These are phyloP conservation scores for Cantharis rustica DNA, from an alignment of 2,888 invertebrate species.

Conservation along the genomic window DNA sequence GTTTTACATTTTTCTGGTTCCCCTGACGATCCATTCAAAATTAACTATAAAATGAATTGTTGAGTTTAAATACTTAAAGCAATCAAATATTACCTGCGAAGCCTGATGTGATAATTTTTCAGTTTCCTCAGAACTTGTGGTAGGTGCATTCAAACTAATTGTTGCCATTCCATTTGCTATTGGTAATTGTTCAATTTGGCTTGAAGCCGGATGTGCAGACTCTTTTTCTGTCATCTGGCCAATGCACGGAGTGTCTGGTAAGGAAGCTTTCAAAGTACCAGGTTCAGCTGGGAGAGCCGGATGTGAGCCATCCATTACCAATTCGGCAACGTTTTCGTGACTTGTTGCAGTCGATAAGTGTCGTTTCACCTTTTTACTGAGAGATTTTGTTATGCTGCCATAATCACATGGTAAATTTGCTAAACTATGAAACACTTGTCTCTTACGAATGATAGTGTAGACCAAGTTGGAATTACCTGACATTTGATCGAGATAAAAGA, in stretches of 20 bases:
- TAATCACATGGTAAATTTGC: slow-evolving; percentile 97
- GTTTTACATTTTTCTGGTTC: slow-evolving; percentile 6
- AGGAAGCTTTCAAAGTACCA: slow-evolving; percentile 87
- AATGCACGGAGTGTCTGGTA: slow-evolving; percentile 90
- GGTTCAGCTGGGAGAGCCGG: slow-evolving; percentile 89
- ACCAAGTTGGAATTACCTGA: slow-evolving; percentile 96
- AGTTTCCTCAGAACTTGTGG: slow-evolving; percentile 21
- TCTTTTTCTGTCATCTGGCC: slow-evolving; percentile 94
- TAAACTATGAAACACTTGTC: slow-evolving; percentile 96
- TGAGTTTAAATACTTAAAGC: neutral
- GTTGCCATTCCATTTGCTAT: slow-evolving; percentile 51
- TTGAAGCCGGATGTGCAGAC: slow-evolving; percentile 77
- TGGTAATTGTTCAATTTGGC: slow-evolving; percentile 47
- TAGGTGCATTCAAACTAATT: slow-evolving; percentile 46
- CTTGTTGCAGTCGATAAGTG: slow-evolving; percentile 49
- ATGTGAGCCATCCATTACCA: slow-evolving; percentile 80
- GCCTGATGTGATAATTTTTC: neutral
- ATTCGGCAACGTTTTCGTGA: slow-evolving; percentile 66
- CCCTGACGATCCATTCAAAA: neutral
- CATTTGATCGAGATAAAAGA: slow-evolving; percentile 36
- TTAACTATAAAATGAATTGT: neutral
- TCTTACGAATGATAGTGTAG: slow-evolving; percentile 97
- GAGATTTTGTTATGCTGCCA: slow-evolving; percentile 81
- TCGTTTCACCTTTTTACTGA: slow-evolving; percentile 62
- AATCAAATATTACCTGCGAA: neutral